Percentiles rank a stretch among this genome's conserved stretches.
These are phyloP conservation scores for Heterotilapia buettikoferi DNA, from an alignment of 2,113 vertebrate species.

Conservation along the genomic window DNA sequence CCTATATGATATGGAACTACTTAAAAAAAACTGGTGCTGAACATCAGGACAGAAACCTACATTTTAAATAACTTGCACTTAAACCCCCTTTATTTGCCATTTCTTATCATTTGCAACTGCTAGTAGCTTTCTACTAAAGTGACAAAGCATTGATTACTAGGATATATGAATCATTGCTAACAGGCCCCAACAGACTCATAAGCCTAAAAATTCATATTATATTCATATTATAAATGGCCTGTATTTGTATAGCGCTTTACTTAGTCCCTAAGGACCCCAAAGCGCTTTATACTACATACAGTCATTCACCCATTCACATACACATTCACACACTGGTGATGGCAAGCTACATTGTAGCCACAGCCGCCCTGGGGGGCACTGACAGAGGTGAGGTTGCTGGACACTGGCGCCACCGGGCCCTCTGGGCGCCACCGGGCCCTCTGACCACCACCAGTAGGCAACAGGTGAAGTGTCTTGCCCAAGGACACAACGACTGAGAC, in stretches of 20 bases:
- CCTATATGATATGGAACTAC: background rate
- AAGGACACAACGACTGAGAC: rapidly evolving
- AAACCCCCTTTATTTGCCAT: background rate
- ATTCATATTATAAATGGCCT: rapidly evolving
- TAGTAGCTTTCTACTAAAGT: background rate
- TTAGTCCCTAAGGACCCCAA: too few species aligned
- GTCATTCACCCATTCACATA: rapidly evolving
- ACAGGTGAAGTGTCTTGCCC: rapidly evolving
- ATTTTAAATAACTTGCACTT: background rate
- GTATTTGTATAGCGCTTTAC: background rate
- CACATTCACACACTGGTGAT: background rate
- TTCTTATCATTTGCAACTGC: background rate
- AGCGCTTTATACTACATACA: background rate
- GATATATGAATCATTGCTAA: background rate
- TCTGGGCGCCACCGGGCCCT: rapidly evolving
- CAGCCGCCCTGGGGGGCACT: rapidly evolving
- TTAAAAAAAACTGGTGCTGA: background rate
- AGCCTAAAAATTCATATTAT: background rate
- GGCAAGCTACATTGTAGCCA: background rate
- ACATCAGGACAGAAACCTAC: background rate
- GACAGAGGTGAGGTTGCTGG: rapidly evolving
- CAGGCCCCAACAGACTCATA: background rate
- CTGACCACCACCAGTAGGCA: background rate
- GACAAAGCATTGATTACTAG: background rate
- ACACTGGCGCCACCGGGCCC: rapidly evolving